These are phyloP conservation scores for Hiodon tergisus DNA, from an alignment of 2,113 vertebrate genomes.

Conservation along the genomic window DNA sequence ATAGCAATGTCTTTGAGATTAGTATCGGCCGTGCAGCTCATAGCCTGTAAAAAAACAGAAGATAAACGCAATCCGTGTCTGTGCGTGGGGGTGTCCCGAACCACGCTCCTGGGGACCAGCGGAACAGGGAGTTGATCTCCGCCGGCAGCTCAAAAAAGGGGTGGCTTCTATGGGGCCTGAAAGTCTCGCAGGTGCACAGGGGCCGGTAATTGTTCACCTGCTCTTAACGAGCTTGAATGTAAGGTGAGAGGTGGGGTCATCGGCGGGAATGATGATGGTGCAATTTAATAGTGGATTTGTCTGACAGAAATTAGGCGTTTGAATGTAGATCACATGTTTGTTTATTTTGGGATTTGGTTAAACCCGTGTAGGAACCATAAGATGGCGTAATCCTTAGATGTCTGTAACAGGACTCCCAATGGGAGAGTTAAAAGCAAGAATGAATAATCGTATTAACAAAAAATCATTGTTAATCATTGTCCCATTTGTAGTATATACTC, in stretches of 20 bases:
- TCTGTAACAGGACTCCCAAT: too few relatives aligned
- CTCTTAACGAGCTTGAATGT: conserved; percentile 48
- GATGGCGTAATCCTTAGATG: too few relatives aligned
- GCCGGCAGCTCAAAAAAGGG: conserved; percentile 42
- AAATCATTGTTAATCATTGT: too few relatives aligned
- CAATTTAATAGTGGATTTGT: conserved; percentile 16
- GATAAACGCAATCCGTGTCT: conserved; percentile 53
- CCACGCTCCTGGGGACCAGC: conserved; percentile 49
- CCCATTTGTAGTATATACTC: too few relatives aligned
- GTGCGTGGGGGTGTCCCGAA: conserved; percentile 47
- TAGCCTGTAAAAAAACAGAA: conserved; percentile 69
- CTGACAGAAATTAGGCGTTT: not conserved
- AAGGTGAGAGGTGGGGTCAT: conserved; percentile 45
- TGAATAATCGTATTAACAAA: too few relatives aligned
- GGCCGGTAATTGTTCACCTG: conserved; percentile 47
- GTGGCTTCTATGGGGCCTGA: conserved; percentile 36
- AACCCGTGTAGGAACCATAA: not conserved
- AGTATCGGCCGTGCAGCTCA: conserved; percentile 61
- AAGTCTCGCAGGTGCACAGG: conserved; percentile 43
- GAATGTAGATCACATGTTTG: conserved; percentile 1
- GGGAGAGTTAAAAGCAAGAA: too few relatives aligned
- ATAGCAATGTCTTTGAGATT: conserved; percentile 62
- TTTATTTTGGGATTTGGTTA: not conserved
- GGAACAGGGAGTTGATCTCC: conserved; percentile 50
- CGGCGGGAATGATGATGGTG: conserved; percentile 16